Evolutionary conservation across 2,797 vertebrate genomes (phyloP).

Genomic region (Eremophila alpestris): DNA sequence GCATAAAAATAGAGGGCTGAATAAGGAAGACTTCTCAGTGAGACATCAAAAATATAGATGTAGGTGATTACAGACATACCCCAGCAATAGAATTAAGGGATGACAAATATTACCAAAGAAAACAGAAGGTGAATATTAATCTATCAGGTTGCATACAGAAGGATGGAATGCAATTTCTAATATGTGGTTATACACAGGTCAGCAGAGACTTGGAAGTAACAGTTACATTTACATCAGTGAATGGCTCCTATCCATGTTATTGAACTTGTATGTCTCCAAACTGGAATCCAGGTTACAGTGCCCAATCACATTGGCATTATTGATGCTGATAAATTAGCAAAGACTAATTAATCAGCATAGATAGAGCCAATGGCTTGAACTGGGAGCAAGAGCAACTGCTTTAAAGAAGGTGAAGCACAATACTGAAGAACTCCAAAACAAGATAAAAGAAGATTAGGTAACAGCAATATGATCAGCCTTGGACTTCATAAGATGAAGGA

Average conservation of each 20-base stretch:
- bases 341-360: background rate
- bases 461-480: background rate
- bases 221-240: background rate
- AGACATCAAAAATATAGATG: background rate
- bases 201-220: background rate
- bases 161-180: background rate
- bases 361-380: background rate
- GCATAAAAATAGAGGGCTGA: background rate
- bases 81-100: background rate
- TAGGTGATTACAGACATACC: background rate
- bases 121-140: background rate
- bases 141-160: background rate
- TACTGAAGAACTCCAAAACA: background rate
- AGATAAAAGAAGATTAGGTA: background rate
- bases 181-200: background rate
- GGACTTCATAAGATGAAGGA: background rate
- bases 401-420: background rate
- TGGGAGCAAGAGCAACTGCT: background rate
- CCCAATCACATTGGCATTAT: background rate
- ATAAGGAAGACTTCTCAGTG: background rate
- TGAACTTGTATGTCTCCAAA: background rate
- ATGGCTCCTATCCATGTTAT: background rate
- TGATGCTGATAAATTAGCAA: background rate
- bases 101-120: background rate
- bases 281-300: background rate